phyloP scores from a whole-genome alignment of 2,888 invertebrate species.

The Leptinotarsa haldemani region DNA sequence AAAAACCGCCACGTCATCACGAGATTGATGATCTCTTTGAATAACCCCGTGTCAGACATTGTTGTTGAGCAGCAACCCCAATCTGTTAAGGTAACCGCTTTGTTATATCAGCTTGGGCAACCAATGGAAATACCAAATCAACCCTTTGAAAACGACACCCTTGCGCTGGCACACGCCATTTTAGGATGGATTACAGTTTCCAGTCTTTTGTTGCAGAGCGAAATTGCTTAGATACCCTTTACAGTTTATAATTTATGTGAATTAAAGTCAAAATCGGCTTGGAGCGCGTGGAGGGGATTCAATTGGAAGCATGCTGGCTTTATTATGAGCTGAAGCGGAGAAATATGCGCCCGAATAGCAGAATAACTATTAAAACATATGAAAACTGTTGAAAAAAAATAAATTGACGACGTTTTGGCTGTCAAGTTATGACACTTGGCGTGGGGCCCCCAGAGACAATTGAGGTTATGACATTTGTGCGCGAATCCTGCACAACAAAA shows the following conservation, averaged over 20 bases:
- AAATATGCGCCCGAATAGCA: too few relatives aligned
- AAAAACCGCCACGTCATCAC: slow-evolving; percentile 54
- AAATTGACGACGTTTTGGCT: too few relatives aligned
- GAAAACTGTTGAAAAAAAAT: too few relatives aligned
- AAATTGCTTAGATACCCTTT: slow-evolving; percentile 28
- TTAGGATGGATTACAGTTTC: slow-evolving; percentile 51
- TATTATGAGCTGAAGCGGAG: too few relatives aligned
- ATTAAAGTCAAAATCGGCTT: slow-evolving; percentile 25
- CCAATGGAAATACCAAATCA: slow-evolving; percentile 53
- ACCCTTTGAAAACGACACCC: slow-evolving; percentile 42
- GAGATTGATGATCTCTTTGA: slow-evolving; percentile 55
- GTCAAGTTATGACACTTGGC: too few relatives aligned
- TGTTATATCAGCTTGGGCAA: slow-evolving; percentile 47
- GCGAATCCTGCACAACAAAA: too few relatives aligned
- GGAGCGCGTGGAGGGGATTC: not conserved
- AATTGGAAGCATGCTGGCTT: too few relatives aligned
- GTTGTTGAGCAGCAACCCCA: slow-evolving; percentile 51
- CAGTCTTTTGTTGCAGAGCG: slow-evolving; percentile 37
- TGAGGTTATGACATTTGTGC: too few relatives aligned
- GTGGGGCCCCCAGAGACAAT: too few relatives aligned
- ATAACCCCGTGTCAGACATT: slow-evolving; percentile 52
- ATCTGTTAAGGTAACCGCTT: slow-evolving; percentile 54
- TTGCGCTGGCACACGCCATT: slow-evolving; percentile 45
- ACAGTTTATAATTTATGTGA: not conserved
- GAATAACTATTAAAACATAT: too few relatives aligned